Evolutionary conservation across 2,888 invertebrate genomes (phyloP).

Genomic region (Epistrophe grossulariae): DNA sequence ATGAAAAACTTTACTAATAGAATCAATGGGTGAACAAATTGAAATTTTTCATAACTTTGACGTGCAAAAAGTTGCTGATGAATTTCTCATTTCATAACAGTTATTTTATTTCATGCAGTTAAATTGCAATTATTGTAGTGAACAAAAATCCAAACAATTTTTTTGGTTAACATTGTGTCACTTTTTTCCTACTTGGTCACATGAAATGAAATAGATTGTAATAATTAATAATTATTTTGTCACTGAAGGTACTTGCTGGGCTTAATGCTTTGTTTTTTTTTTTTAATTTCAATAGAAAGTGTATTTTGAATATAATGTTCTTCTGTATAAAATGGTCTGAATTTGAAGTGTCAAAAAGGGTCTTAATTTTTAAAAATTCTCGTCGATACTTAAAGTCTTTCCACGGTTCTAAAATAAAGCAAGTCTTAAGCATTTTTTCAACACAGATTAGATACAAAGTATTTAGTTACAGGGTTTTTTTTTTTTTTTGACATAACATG

Average conservation of each 20-base stretch:
- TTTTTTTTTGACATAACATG: constrained; percentile 46
- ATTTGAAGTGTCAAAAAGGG: neutral
- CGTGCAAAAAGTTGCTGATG: too few relatives aligned
- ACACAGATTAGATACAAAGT: constrained; percentile 63
- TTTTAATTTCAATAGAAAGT: neutral
- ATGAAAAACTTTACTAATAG: too few relatives aligned
- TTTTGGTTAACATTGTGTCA: too few relatives aligned
- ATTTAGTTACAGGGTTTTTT: constrained; percentile 46
- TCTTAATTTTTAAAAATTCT: neutral
- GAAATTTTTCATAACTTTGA: neutral
- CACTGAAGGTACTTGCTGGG: neutral
- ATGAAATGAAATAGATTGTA: too few relatives aligned
- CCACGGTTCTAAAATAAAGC: constrained; percentile 27
- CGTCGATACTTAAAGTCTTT: neutral
- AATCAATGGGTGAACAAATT: too few relatives aligned
- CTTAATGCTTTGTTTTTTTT: neutral
- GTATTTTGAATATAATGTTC: constrained; percentile 28
- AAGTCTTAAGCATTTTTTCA: constrained; percentile 58
- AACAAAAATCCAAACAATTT: too few relatives aligned
- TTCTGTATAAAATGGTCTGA: neutral
- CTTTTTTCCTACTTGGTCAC: too few relatives aligned
- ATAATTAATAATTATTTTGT: neutral
- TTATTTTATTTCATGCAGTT: too few relatives aligned
- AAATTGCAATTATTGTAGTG: too few relatives aligned
- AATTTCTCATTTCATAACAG: too few relatives aligned